Conservation (phyloP, 2,797 vertebrate genomes). For the Helostoma temminkii region DNA sequence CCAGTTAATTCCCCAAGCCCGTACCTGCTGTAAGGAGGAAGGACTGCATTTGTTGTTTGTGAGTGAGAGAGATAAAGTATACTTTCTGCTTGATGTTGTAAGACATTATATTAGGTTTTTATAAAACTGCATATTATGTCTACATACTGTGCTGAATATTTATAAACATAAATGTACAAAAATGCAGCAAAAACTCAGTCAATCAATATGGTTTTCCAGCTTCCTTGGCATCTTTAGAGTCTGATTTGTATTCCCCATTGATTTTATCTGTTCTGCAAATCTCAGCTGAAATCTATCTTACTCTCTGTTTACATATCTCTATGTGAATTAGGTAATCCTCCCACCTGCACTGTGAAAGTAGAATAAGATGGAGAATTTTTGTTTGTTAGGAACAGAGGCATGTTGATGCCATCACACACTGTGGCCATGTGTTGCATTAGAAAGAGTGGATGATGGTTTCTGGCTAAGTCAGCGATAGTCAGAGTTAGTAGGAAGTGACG, state of each 20-base stretch:
- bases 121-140: not conserved
- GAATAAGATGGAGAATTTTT: constrained; percentile 48
- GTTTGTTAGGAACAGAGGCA: constrained; percentile 20
- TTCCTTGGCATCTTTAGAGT: constrained; percentile 12
- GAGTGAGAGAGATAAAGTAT: constrained; percentile 25
- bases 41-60: constrained; percentile 35
- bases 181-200: not conserved
- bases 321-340: constrained; percentile 53
- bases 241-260: constrained; percentile 59
- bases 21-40: constrained; percentile 9
- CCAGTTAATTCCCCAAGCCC: constrained; percentile 23
- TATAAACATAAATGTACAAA: not conserved
- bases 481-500: not conserved
- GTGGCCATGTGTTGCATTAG: constrained; percentile 12
- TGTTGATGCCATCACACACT: not conserved
- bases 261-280: constrained; percentile 51
- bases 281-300: constrained; percentile 53
- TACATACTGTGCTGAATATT: not conserved
- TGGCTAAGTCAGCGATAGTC: not conserved
- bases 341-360: constrained; percentile 9
- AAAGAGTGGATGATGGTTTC: not conserved
- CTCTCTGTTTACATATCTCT: constrained; percentile 48
- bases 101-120: constrained; percentile 5
- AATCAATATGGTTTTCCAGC: not conserved
- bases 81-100: constrained; percentile 31